Evolutionary conservation across 2,113 vertebrate species (phyloP).

Genomic region (Sialia sialis): DNA sequence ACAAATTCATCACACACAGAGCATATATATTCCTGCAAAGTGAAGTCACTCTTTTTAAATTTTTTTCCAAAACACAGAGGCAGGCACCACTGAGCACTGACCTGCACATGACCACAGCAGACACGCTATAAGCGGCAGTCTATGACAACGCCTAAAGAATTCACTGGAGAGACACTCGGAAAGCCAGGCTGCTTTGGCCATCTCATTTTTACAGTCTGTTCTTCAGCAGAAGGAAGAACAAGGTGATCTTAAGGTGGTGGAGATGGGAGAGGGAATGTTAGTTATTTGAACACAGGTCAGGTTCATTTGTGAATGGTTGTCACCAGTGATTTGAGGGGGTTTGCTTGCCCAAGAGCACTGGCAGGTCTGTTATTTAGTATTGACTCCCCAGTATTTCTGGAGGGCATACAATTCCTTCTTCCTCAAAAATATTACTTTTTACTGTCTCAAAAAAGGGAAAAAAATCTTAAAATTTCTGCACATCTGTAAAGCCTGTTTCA

Average conservation of each 20-base stretch:
- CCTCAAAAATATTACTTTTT: neutral
- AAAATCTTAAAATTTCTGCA: neutral
- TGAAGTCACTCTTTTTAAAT: conserved; percentile 22
- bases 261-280: neutral
- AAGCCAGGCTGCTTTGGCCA: neutral
- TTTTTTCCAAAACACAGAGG: conserved; percentile 24
- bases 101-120: conserved; percentile 12
- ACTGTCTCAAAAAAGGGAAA: neutral
- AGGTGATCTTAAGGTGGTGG: neutral
- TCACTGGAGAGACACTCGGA: neutral
- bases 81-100: conserved; percentile 39
- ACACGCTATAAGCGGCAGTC: neutral
- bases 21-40: conserved; percentile 46
- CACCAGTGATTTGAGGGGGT: neutral
- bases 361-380: neutral
- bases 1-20: conserved; percentile 58
- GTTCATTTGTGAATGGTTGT: neutral
- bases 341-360: neutral
- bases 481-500: neutral
- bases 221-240: neutral
- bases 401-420: neutral
- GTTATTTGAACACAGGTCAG: neutral
- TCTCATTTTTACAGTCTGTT: neutral
- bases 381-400: neutral
- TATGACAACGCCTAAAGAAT: neutral